Conservation (phyloP, 2,113 vertebrate genomes). For the Panurus biarmicus region DNA sequence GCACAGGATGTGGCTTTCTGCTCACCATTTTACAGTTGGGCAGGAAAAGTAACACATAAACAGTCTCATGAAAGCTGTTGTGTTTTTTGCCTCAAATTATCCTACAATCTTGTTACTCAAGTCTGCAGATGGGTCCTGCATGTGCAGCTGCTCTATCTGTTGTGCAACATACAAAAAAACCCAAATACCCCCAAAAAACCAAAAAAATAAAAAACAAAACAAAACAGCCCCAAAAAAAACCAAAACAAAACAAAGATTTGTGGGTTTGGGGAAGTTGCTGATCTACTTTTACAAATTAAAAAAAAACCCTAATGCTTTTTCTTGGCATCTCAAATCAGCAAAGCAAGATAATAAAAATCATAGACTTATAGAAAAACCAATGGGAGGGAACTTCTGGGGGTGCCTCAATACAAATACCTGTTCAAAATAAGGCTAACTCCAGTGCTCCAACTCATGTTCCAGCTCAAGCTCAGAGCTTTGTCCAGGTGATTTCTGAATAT, state of each 20-base stretch:
- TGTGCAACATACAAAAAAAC: not conserved
- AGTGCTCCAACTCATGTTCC: not conserved
- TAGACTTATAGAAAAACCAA: not conserved
- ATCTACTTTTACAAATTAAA: not conserved
- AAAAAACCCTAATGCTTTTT: not conserved
- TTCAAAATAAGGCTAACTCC: not conserved
- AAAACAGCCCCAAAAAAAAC: too few species aligned
- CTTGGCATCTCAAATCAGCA: not conserved
- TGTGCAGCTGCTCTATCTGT: conserved; percentile 6
- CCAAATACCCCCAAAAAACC: too few species aligned
- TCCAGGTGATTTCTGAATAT: not conserved
- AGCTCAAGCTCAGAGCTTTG: not conserved
- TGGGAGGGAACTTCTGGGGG: not conserved
- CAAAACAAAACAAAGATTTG: not conserved
- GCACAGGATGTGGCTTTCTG: not conserved
- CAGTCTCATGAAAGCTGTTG: not conserved
- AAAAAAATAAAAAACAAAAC: too few species aligned
- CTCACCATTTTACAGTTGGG: not conserved
- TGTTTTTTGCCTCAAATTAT: not conserved
- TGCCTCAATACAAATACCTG: not conserved
- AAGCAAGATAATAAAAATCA: not conserved
- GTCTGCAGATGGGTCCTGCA: not conserved
- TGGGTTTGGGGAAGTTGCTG: not conserved
- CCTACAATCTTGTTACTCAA: not conserved
- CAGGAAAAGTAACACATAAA: not conserved